A percentile compares a stretch with the other conserved stretches of the same genome.
Conservation (phyloP, 2,888 invertebrate species). For the Blomia tropicalis region DNA sequence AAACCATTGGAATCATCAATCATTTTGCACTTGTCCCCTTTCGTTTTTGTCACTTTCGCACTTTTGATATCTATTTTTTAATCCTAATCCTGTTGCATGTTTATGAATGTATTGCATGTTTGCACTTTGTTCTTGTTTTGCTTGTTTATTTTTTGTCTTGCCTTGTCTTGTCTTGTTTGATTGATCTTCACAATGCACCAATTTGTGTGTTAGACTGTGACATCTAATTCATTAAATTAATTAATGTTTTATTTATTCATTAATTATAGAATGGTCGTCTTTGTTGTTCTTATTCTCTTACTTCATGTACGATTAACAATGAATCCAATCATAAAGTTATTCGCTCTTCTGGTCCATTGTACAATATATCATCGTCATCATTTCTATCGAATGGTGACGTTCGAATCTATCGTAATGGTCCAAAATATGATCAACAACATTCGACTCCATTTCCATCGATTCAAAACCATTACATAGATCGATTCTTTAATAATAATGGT, state of each 20-base stretch:
- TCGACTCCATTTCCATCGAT: background rate
- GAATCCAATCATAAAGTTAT: background rate
- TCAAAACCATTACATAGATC: background rate
- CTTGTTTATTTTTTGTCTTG: background rate
- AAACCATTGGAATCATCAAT: too few species aligned
- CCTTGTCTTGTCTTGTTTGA: too few species aligned
- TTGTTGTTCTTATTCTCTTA: conserved; percentile 17
- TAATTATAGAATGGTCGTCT: conserved; percentile 18
- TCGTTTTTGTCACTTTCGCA: background rate
- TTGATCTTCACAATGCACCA: too few species aligned
- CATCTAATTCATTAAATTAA: too few species aligned
- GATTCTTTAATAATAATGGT: background rate
- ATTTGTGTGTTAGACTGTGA: too few species aligned
- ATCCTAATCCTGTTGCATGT: background rate
- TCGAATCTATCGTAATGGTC: background rate
- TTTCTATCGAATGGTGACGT: background rate
- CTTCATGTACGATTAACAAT: background rate
- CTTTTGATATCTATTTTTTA: background rate
- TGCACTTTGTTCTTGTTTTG: background rate
- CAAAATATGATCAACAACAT: background rate
- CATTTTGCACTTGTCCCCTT: background rate
- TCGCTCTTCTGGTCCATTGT: conserved; percentile 5
- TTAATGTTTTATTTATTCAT: background rate
- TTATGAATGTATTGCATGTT: background rate
- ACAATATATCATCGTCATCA: background rate